Conservation (phyloP, 2,797 vertebrate species). For the Chelidonichthys spinosus region DNA sequence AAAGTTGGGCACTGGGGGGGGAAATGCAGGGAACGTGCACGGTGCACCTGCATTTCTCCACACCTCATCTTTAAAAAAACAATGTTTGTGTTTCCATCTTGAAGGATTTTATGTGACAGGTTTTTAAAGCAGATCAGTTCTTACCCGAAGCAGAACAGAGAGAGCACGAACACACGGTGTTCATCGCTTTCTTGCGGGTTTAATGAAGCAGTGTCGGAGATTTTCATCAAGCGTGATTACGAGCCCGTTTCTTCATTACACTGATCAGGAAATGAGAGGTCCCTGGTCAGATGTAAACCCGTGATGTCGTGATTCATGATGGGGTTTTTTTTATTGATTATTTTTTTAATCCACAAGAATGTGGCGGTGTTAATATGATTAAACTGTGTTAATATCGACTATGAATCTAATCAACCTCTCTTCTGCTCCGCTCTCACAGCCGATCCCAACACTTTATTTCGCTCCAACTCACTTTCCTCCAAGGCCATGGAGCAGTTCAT, state of each 20-base stretch:
- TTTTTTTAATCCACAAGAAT: background rate
- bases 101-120: slow-evolving; percentile 39
- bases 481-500: slow-evolving; percentile 96
- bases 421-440: slow-evolving; percentile 75
- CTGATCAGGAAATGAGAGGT: slow-evolving; percentile 6
- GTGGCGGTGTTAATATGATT: background rate
- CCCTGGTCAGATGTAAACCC: background rate
- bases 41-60: slow-evolving; percentile 8
- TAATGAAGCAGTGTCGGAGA: slow-evolving; percentile 14
- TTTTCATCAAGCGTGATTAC: slow-evolving; percentile 32
- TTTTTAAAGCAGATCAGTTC: slow-evolving; percentile 27
- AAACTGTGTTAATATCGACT: background rate
- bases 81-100: slow-evolving; percentile 29
- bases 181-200: slow-evolving; percentile 9
- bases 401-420: background rate
- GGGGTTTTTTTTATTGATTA: background rate
- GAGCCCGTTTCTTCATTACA: slow-evolving; percentile 16
- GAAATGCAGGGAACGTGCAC: slow-evolving; percentile 29
- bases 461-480: slow-evolving; percentile 93
- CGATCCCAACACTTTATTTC: slow-evolving; percentile 94
- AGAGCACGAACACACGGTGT: background rate
- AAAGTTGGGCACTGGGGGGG: slow-evolving; percentile 48
- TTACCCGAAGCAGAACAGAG: slow-evolving; percentile 8
- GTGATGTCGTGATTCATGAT: background rate
- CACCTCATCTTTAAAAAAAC: slow-evolving; percentile 12